phyloP scores from a whole-genome alignment of 2,113 vertebrate species.

The Paracanthobrama guichenoti region DNA sequence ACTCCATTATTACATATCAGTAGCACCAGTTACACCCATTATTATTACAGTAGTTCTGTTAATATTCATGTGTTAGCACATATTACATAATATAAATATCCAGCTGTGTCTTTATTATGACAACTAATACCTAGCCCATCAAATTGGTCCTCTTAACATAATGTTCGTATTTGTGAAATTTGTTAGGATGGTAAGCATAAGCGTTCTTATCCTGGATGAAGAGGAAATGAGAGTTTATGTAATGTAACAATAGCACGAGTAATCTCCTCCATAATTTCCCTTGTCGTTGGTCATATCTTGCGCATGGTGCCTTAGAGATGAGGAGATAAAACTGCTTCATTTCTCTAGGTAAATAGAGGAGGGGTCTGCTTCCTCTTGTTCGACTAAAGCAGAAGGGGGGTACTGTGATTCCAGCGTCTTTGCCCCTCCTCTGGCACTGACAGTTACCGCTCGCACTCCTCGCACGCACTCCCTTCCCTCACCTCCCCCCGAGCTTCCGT shows the following conservation, averaged over 20 bases:
- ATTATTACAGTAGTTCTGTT: neutral
- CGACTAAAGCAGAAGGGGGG: neutral
- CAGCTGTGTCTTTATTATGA: neutral
- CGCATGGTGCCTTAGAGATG: constrained; percentile 39
- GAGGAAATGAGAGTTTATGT: constrained; percentile 39
- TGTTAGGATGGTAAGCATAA: constrained; percentile 15
- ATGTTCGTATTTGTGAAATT: constrained; percentile 9
- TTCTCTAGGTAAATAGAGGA: constrained; percentile 38
- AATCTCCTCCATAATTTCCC: constrained; percentile 42
- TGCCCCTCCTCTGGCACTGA: constrained; percentile 25
- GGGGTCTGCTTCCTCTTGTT: constrained; percentile 27
- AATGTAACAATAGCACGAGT: constrained; percentile 23
- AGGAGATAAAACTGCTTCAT: constrained; percentile 26
- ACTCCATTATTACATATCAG: neutral
- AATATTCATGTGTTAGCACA: neutral
- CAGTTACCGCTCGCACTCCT: neutral
- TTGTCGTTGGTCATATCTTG: constrained; percentile 38
- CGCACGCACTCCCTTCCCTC: neutral
- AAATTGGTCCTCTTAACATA: neutral
- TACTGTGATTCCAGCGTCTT: neutral
- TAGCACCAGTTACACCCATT: neutral
- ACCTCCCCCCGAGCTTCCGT: constrained; percentile 15
- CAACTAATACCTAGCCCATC: neutral
- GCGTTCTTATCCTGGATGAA: constrained; percentile 11
- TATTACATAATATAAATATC: constrained; percentile 2